These are phyloP conservation scores for Sebastes goodei DNA, from an alignment of 2,797 vertebrate genomes.

Conservation along the genomic window DNA sequence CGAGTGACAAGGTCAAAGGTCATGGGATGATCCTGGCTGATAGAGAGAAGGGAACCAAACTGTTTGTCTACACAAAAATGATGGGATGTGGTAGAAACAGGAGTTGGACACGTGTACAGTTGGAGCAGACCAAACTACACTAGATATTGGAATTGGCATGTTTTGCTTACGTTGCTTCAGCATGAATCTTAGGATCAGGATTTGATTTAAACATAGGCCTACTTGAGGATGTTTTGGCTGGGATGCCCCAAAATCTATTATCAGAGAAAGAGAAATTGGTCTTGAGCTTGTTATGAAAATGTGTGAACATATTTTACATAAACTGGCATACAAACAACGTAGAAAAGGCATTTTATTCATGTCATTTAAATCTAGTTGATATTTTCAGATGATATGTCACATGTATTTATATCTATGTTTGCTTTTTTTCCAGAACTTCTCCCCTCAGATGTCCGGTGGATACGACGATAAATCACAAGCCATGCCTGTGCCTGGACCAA, in stretches of 20 bases:
- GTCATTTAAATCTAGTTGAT: background rate
- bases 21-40: background rate
- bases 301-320: background rate
- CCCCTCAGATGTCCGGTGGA: constrained; percentile 93
- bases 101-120: background rate
- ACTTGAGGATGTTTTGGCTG: background rate
- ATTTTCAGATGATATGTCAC: background rate
- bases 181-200: background rate
- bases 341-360: background rate
- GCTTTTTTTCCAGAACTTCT: constrained; percentile 89
- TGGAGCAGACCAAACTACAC: background rate
- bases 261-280: background rate
- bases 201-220: background rate
- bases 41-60: background rate
- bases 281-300: background rate
- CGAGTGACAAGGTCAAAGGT: background rate
- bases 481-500: constrained; percentile 91
- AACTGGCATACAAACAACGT: background rate
- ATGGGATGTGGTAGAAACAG: background rate
- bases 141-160: background rate
- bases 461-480: constrained; percentile 91
- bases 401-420: constrained; percentile 3
- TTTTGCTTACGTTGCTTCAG: background rate
- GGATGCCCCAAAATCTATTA: background rate
- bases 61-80: background rate